Percentiles rank a stretch among this genome's conserved stretches.
Conservation (phyloP, 2,888 invertebrate genomes). For the Megastigmus dorsalis region DNA sequence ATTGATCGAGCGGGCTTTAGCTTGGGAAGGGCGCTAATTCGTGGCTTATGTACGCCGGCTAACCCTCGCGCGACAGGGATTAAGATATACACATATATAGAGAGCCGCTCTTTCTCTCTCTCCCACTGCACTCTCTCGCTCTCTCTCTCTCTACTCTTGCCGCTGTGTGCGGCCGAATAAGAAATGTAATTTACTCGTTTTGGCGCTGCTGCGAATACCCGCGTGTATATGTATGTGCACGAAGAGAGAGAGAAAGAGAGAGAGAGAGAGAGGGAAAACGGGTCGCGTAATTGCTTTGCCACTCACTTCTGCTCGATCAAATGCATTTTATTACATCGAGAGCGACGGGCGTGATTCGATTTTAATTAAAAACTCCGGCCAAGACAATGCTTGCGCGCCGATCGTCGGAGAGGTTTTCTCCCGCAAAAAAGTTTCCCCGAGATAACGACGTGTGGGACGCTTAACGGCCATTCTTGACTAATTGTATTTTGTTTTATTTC, state of each 20-base stretch:
- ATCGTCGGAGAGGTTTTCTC: too few species aligned
- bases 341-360: conserved; percentile 17
- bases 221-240: background rate
- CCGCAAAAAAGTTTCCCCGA: too few species aligned
- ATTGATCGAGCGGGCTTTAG: conserved; percentile 50
- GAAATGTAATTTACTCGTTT: conserved; percentile 48
- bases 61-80: conserved; percentile 42
- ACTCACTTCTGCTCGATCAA: conserved; percentile 47
- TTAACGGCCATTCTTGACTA: too few species aligned
- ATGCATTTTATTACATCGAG: conserved; percentile 30
- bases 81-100: too few species aligned
- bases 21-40: conserved; percentile 53
- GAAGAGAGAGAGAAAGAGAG: too few species aligned
- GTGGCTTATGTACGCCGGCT: conserved; percentile 42
- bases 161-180: conserved; percentile 30
- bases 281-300: conserved; percentile 42
- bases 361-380: conserved; percentile 47
- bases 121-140: background rate
- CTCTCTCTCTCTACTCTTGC: background rate
- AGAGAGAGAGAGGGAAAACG: too few species aligned
- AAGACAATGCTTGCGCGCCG: background rate
- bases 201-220: background rate
- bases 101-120: too few species aligned
- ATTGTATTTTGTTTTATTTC: too few species aligned
- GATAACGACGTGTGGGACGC: too few species aligned